Conservation (phyloP, 2,888 invertebrate genomes). For the Tanypteryx hageni region DNA sequence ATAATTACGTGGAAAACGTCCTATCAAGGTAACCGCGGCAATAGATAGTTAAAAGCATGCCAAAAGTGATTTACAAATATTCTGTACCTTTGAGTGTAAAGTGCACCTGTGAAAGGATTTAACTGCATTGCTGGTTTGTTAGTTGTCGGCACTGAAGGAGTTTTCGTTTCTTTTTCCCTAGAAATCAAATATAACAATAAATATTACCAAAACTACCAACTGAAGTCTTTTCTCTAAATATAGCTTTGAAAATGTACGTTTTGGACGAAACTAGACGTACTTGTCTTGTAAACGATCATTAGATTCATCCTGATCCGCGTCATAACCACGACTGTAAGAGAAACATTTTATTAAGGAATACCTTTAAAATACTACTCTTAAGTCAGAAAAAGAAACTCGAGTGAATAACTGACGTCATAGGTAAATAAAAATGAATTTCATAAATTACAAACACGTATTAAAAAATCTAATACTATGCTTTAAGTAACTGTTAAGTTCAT, state of each 20-base stretch:
- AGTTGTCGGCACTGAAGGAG: constrained; percentile 69
- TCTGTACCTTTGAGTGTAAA: constrained; percentile 86
- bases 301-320: constrained; percentile 65
- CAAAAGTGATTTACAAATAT: neutral
- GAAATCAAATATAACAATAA: constrained; percentile 49
- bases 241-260: too few relatives aligned
- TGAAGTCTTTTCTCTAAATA: neutral
- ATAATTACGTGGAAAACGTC: neutral
- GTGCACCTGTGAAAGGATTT: constrained; percentile 88
- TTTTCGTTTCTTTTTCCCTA: constrained; percentile 67
- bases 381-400: neutral
- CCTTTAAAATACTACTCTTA: neutral
- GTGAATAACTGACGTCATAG: too few relatives aligned
- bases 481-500: neutral
- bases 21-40: neutral
- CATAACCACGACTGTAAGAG: constrained; percentile 65
- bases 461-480: neutral
- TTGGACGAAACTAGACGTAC: constrained; percentile 23
- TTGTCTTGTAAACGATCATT: constrained; percentile 65
- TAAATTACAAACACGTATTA: too few relatives aligned
- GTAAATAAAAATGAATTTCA: too few relatives aligned
- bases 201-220: neutral
- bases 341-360: neutral
- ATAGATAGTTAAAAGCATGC: neutral
- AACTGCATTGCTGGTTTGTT: constrained; percentile 74